Evolutionary conservation across 2,888 invertebrate genomes (phyloP).

Genomic region (Nasonovia ribisnigri): DNA sequence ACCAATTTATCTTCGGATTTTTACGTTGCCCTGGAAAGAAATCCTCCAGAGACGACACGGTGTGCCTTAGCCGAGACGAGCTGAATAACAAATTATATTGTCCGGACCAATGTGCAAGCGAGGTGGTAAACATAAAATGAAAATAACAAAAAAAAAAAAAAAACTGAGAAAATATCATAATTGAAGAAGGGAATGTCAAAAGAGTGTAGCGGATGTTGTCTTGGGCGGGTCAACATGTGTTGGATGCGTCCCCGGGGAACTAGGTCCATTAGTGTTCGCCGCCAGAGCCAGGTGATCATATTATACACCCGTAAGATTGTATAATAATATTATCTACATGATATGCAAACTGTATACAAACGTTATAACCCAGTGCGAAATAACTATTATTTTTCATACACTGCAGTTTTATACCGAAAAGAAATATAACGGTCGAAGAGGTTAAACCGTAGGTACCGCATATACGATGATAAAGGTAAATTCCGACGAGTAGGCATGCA

Average conservation of each 20-base stretch:
- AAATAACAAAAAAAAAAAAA: slow-evolving; percentile 44
- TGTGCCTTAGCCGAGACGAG: slow-evolving; percentile 27
- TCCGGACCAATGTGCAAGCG: slow-evolving; percentile 40
- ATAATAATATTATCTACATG: background rate
- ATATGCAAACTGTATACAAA: slow-evolving; percentile 13
- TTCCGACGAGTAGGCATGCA: background rate
- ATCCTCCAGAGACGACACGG: slow-evolving; percentile 64
- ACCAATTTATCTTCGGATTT: slow-evolving; percentile 65
- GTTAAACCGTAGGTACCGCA: background rate
- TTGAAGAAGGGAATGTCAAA: slow-evolving; percentile 50
- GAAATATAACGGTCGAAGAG: background rate
- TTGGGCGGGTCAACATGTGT: slow-evolving; percentile 64
- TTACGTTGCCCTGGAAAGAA: slow-evolving; percentile 61
- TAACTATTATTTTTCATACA: background rate
- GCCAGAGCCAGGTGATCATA: slow-evolving; percentile 53
- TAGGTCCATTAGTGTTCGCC: slow-evolving; percentile 58
- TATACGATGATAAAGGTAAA: background rate
- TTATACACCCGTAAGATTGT: background rate
- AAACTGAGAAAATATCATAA: slow-evolving; percentile 52
- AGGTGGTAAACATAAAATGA: slow-evolving; percentile 54
- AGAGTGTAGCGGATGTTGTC: slow-evolving; percentile 58
- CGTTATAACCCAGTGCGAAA: background rate
- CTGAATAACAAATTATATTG: slow-evolving; percentile 64
- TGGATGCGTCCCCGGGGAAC: slow-evolving; percentile 62
- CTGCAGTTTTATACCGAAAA: background rate